Evolutionary conservation across 2,888 invertebrate species (phyloP).

Genomic region (Cephus pygmeus): DNA sequence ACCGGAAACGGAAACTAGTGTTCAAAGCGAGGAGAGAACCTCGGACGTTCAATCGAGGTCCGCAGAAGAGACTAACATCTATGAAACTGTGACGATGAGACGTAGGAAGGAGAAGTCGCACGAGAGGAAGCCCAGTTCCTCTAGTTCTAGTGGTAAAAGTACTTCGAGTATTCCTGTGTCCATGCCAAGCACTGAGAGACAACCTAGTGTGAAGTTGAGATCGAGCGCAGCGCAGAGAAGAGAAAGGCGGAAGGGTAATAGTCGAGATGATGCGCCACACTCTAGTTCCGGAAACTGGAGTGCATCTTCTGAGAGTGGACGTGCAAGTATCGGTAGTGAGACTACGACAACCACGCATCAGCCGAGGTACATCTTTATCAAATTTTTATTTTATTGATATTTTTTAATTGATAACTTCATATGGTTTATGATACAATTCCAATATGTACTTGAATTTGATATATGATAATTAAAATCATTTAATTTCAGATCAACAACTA

Average conservation of each 20-base stretch:
- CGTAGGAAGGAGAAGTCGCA: constrained; percentile 78
- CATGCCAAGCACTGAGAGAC: constrained; percentile 47
- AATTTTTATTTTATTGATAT: neutral
- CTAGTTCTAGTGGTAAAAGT: constrained; percentile 69
- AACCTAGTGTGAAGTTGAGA: constrained; percentile 77
- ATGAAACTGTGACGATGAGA: constrained; percentile 76
- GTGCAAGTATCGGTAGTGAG: constrained; percentile 87
- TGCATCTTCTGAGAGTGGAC: constrained; percentile 89
- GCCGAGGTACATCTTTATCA: constrained; percentile 49
- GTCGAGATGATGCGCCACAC: constrained; percentile 82
- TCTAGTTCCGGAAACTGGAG: constrained; percentile 96
- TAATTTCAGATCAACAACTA: constrained; percentile 57
- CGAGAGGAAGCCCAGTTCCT: constrained; percentile 83
- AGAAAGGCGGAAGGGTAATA: constrained; percentile 74
- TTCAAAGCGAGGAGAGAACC: constrained; percentile 63
- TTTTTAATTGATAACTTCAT: neutral
- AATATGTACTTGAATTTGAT: neutral
- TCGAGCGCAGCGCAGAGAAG: constrained; percentile 80
- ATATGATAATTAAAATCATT: neutral
- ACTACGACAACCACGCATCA: constrained; percentile 74
- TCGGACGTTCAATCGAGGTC: constrained; percentile 27
- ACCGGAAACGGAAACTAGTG: constrained; percentile 68
- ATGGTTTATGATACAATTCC: neutral
- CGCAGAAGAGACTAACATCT: constrained; percentile 71
- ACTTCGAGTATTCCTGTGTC: constrained; percentile 56